phyloP scores from a whole-genome alignment of 2,113 vertebrate species.

The Ginglymostoma cirratum region DNA sequence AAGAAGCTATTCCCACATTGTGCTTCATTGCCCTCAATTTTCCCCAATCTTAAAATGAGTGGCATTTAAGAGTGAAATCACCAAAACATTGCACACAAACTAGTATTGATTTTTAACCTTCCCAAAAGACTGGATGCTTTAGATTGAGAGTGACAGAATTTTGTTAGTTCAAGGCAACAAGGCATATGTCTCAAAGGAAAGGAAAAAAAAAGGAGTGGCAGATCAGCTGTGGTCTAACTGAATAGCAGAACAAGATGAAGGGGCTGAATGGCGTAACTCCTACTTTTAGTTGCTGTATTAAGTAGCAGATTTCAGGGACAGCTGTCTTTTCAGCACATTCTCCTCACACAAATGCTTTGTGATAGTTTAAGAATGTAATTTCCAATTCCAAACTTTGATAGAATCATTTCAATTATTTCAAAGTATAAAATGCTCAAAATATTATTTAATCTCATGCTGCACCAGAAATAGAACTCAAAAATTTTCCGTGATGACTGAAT shows the following conservation, averaged over 20 bases:
- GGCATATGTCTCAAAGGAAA: neutral
- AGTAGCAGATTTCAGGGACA: neutral
- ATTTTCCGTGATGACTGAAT: neutral
- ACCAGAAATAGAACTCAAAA: constrained; percentile 3
- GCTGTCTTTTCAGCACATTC: neutral
- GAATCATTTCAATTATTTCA: neutral
- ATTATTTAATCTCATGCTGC: neutral
- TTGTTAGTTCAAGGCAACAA: neutral
- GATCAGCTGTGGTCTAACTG: neutral
- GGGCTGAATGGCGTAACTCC: neutral
- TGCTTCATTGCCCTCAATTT: too few species aligned
- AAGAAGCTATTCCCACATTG: neutral
- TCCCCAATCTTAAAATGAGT: neutral
- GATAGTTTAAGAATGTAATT: neutral
- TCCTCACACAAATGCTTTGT: neutral
- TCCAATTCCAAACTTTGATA: neutral
- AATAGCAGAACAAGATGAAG: neutral
- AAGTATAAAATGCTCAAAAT: neutral
- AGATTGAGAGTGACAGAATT: neutral
- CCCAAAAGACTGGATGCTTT: neutral
- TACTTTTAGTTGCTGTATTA: neutral
- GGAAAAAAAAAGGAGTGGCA: neutral
- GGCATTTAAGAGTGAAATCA: neutral
- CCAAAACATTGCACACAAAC: neutral
- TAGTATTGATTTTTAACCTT: neutral